These are phyloP conservation scores for Merodon equestris DNA, from an alignment of 2,888 invertebrate genomes.

Conservation along the genomic window DNA sequence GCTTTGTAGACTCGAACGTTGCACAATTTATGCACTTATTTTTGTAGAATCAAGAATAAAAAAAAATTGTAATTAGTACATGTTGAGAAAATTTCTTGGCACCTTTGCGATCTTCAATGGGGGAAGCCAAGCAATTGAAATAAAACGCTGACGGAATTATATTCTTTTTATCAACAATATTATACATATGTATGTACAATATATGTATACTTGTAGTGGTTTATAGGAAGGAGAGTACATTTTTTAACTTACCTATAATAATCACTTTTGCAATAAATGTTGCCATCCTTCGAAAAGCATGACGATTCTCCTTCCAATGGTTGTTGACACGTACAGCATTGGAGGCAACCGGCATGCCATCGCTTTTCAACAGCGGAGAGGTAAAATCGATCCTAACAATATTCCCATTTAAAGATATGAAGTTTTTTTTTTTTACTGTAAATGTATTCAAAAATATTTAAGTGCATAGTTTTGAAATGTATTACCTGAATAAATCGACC, in stretches of 20 bases:
- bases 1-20: slow-evolving; percentile 66
- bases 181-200: not conserved
- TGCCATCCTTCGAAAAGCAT: slow-evolving; percentile 94
- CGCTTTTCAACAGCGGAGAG: slow-evolving; percentile 93
- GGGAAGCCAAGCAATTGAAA: slow-evolving; percentile 11
- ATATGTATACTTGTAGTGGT: not conserved
- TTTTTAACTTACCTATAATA: slow-evolving; percentile 90
- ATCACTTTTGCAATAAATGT: slow-evolving; percentile 97
- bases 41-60: too few species aligned
- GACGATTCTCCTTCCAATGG: slow-evolving; percentile 94
- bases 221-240: slow-evolving; percentile 34
- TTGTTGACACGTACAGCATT: slow-evolving; percentile 94
- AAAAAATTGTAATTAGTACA: slow-evolving; percentile 64
- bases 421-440: slow-evolving; percentile 53
- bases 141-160: slow-evolving; percentile 17
- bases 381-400: slow-evolving; percentile 88
- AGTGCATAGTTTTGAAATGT: slow-evolving; percentile 29
- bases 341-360: slow-evolving; percentile 95
- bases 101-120: slow-evolving; percentile 8
- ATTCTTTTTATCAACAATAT: slow-evolving; percentile 31
- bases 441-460: slow-evolving; percentile 48
- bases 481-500: slow-evolving; percentile 86
- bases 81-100: slow-evolving; percentile 64
- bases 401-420: slow-evolving; percentile 57
- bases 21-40: slow-evolving; percentile 63